Evolutionary conservation across 2,888 invertebrate genomes (phyloP), one percentile per base, ranked within the genome.

Genomic region (Cephonodes hylas): DNA sequence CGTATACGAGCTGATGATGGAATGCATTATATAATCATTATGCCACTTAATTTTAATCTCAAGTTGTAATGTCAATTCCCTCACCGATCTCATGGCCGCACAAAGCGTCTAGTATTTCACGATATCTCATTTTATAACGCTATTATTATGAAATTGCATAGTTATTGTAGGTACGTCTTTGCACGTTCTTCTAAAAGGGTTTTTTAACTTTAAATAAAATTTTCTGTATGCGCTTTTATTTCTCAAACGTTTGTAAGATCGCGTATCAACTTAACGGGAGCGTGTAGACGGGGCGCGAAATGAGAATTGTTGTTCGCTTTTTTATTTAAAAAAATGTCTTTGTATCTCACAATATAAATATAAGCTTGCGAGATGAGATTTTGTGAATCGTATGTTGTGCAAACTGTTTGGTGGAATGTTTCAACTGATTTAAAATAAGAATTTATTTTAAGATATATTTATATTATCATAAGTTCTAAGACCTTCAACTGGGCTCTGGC

Each of bases 141-240:
- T 64, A 69, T 76, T 78, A 72, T 72, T 73, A 73, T 72, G 66
- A 72, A 70, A 76, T 75, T 72, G 67, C 68, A 72, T 72, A 71
- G 69, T 69, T 67, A 67, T 67, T 58, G 61, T 56, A 58, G 61
- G 66, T 63, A 65, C 62, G 64, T 69, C 65, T 66, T 53, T 48
- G 56, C 63, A 60, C 64, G 59, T 60, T 64, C 64, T 63, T 45
- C 53, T 65, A 60, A 66, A 61, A 64, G 63, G 59, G 66, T 70
- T 62, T 62, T 65, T 64, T 60, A 65, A 64, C 64, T 66, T 67
- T 61, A 48, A 63, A 63, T 61, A 65, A 65, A 46, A 57, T 57
- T n/a, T 23, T 7, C 42, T 53, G 38, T 38, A 60, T 53, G 31
- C 8, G 18, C 31, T 31, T n/a, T 18, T 7, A 18, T 18, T 53